These are phyloP conservation scores for Anguilla pacifica DNA, from an alignment of 2,797 vertebrate genomes.

Conservation along the genomic window DNA sequence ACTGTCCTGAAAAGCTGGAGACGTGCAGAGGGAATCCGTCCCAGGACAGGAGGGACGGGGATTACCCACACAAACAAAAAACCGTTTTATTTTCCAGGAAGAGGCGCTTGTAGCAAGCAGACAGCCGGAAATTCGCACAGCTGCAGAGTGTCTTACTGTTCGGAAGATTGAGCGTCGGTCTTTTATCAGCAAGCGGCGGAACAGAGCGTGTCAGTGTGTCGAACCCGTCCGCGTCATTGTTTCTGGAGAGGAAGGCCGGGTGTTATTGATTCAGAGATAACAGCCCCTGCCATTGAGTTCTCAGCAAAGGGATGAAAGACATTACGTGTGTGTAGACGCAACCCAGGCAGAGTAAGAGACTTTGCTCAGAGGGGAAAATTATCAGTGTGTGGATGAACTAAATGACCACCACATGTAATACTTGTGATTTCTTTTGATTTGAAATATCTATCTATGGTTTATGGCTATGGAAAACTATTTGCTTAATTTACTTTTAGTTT, in stretches of 20 bases:
- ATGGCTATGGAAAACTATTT: not conserved
- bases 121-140: not conserved
- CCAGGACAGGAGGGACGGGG: not conserved
- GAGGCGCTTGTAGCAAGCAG: not conserved
- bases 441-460: not conserved
- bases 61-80: conserved; percentile 16
- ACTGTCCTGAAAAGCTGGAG: not conserved
- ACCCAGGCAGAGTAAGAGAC: not conserved
- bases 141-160: not conserved
- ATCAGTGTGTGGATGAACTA: not conserved
- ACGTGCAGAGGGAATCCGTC: not conserved
- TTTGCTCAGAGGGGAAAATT: not conserved
- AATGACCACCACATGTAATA: not conserved
- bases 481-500: not conserved
- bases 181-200: conserved; percentile 22
- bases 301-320: not conserved
- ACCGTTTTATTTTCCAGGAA: not conserved
- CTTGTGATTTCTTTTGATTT: not conserved
- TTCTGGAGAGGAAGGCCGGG: conserved; percentile 49
- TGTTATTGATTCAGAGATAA: conserved; percentile 31
- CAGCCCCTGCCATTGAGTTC: conserved; percentile 51
- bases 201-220: not conserved
- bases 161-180: conserved; percentile 10
- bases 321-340: not conserved
- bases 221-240: conserved; percentile 45